Base-by-base conservation (phyloP, 2,113 vertebrate species). In the Pogona vitticeps region DNA sequence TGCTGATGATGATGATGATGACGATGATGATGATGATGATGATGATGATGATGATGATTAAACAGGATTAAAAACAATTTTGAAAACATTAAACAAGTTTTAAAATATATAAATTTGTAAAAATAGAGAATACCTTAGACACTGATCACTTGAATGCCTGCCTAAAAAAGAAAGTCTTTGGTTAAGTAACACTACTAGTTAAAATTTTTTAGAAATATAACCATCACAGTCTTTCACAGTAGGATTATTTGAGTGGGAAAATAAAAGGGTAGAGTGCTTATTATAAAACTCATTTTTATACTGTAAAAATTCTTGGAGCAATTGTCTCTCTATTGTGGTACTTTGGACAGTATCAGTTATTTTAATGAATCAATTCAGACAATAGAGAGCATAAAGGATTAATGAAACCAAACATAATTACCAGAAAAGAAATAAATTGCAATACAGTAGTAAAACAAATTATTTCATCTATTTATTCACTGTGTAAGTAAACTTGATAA, bases 331-430 rank as follows among this genome's bases (percentile, higher is more conserved):
- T 33, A 81, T 31, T 65, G 84, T 94, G 91, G 92, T 95, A 90
- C 76, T 93, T 88, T 92, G 94, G 91, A 94, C 90, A 90, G 92
- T 94, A 77, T 85, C 88, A 61, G 0, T 18, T 84, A 76, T 90
- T 88, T 95, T 92, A 94, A 94, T 94, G 80, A 80, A 86, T 91
- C 92, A 94, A 89, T 93, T 92, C 94, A 92, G 87, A 90, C 92
- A 91, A 89, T 91, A 93, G 91, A 94, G 92, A 94, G 86, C 92
- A 93, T 94, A 91, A 89, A 88, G 86, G 91, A 86, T 91, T 94
- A 93, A 91, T 93, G 90, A 90, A 94, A 42, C 89, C 93, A 93
- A 93, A 88, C 1, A 17, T 92, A 95, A 94, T 95, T 95, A 94
- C 88, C 81, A 87, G 76, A 87, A 90, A 82, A 93, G 84, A 94